phyloP scores from a whole-genome alignment of 2,888 invertebrate species.

The Clusia tigrina region DNA sequence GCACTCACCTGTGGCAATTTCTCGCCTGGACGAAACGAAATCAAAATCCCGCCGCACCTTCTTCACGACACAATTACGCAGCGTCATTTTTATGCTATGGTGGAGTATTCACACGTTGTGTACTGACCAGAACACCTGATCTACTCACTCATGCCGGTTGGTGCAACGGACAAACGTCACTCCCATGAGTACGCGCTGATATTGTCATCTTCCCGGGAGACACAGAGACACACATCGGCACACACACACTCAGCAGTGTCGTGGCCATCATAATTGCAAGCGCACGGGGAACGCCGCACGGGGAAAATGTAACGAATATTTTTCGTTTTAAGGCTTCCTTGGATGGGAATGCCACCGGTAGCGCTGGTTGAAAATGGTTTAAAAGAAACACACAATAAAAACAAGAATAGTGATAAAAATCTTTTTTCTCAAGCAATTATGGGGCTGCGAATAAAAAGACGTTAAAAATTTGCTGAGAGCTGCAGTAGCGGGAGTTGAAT shows the following conservation, averaged over 20 bases:
- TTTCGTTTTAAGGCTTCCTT: conserved; percentile 1
- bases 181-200: not conserved
- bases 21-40: not conserved
- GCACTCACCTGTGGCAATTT: conserved; percentile 46
- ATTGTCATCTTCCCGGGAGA: not conserved
- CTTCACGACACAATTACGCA: conserved; percentile 17
- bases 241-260: too few relatives aligned
- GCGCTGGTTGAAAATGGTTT: not conserved
- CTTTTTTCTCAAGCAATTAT: conserved; percentile 50
- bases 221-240: not conserved
- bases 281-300: not conserved
- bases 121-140: conserved; percentile 23
- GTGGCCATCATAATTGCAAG: not conserved
- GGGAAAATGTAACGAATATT: not conserved
- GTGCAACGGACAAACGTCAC: not conserved
- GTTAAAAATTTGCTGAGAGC: not conserved
- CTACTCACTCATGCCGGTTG: not conserved
- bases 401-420: conserved; percentile 38
- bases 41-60: conserved; percentile 17
- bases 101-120: conserved; percentile 34
- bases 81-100: conserved; percentile 26
- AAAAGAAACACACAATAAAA: not conserved
- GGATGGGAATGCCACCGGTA: not conserved
- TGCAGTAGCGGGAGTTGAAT: too few relatives aligned
- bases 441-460: not conserved